These are phyloP conservation scores for Hydrophis major DNA, from an alignment of 2,797 vertebrate genomes.

Conservation along the genomic window DNA sequence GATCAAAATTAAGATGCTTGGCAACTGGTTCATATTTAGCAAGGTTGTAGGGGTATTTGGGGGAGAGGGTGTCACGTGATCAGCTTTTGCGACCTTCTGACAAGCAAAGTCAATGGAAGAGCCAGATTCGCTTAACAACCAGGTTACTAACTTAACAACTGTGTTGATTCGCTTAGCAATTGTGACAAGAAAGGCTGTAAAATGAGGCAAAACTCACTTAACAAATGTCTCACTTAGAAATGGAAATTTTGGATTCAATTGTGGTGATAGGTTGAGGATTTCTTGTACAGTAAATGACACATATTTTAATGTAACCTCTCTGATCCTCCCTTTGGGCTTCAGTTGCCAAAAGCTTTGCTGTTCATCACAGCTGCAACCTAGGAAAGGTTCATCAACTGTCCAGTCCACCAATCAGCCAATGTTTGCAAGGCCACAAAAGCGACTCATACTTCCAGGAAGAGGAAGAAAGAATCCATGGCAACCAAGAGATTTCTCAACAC, in stretches of 20 bases:
- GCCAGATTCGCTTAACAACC: not conserved
- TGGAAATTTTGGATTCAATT: not conserved
- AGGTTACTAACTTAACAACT: not conserved
- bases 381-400: not conserved
- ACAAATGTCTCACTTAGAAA: not conserved
- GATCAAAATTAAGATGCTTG: not conserved
- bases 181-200: not conserved
- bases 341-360: not conserved
- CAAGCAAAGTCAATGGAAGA: not conserved
- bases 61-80: not conserved
- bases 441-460: not conserved
- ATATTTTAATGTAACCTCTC: not conserved
- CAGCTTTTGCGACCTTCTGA: not conserved
- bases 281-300: not conserved
- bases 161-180: not conserved
- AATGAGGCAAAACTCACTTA: not conserved
- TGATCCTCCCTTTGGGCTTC: not conserved
- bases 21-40: not conserved
- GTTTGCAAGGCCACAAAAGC: not conserved
- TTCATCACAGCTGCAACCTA: not conserved
- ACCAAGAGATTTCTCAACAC: not conserved
- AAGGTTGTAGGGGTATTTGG: not conserved
- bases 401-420: not conserved
- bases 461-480: not conserved
- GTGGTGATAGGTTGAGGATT: not conserved